Evolutionary conservation across 1,140 invertebrate species (phyloP).

Genomic region (Euschistus heros): DNA sequence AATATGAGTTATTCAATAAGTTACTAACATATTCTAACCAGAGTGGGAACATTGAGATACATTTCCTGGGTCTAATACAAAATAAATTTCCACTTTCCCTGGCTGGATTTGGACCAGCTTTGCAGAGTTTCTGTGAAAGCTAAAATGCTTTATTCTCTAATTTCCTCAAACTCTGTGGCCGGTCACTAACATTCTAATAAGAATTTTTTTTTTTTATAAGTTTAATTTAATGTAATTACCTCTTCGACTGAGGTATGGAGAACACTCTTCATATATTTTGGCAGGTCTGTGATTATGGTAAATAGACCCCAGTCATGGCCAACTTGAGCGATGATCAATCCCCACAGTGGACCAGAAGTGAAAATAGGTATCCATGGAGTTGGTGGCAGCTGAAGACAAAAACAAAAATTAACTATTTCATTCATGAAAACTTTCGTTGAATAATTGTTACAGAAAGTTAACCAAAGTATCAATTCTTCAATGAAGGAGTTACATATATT

Average conservation of each 20-base stretch:
- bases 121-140: too few species aligned
- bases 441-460: background rate
- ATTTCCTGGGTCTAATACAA: too few species aligned
- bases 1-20: too few species aligned
- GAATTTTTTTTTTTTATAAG: too few species aligned
- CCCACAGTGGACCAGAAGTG: slow-evolving; percentile 56
- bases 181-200: too few species aligned
- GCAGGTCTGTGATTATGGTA: slow-evolving; percentile 57
- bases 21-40: too few species aligned
- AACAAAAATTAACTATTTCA: slow-evolving; percentile 3
- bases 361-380: slow-evolving; percentile 53
- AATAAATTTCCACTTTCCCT: too few species aligned
- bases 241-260: slow-evolving; percentile 50
- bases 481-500: too few species aligned
- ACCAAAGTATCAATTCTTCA: background rate
- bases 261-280: slow-evolving; percentile 54
- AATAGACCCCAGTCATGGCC: slow-evolving; percentile 93
- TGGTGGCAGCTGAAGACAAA: slow-evolving; percentile 23
- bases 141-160: too few species aligned
- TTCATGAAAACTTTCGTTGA: slow-evolving; percentile 18
- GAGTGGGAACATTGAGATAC: too few species aligned
- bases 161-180: too few species aligned
- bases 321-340: slow-evolving; percentile 50
- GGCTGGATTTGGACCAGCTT: too few species aligned
- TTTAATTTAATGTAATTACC: slow-evolving; percentile 34